These are phyloP conservation scores for Hippoglossus hippoglossus DNA, from an alignment of 2,797 vertebrate genomes.

Conservation along the genomic window DNA sequence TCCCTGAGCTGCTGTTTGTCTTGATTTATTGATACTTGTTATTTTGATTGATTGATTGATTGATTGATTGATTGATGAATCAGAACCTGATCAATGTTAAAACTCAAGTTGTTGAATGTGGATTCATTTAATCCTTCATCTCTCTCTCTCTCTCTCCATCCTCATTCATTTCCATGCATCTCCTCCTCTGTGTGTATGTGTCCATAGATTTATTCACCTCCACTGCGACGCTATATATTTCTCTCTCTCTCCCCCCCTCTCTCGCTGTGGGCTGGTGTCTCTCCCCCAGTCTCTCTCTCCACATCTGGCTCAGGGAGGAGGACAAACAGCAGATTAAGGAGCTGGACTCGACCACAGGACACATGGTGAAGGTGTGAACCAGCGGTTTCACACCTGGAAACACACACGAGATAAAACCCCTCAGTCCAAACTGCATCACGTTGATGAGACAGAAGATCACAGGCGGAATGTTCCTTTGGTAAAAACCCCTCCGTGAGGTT, in stretches of 20 bases:
- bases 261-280: background rate
- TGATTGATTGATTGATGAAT: background rate
- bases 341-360: constrained; percentile 27
- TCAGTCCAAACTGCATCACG: too few relatives aligned
- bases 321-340: constrained; percentile 70
- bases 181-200: background rate
- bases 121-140: background rate
- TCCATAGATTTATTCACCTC: background rate
- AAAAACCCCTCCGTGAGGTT: accelerated
- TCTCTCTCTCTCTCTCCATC: background rate
- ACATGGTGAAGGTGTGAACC: accelerated
- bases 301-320: constrained; percentile 71
- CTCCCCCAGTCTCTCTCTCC: constrained; percentile 35
- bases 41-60: too few relatives aligned
- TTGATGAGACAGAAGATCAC: too few relatives aligned
- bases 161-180: constrained; percentile 9
- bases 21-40: too few relatives aligned
- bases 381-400: background rate
- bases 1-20: too few relatives aligned
- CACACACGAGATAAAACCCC: accelerated
- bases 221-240: background rate
- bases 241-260: background rate
- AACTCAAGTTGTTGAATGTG: too few relatives aligned
- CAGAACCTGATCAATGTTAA: background rate
- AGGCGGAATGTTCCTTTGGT: too few relatives aligned